Base-by-base conservation (phyloP, 2,888 invertebrate species). In the Dendrolimus pini region DNA sequence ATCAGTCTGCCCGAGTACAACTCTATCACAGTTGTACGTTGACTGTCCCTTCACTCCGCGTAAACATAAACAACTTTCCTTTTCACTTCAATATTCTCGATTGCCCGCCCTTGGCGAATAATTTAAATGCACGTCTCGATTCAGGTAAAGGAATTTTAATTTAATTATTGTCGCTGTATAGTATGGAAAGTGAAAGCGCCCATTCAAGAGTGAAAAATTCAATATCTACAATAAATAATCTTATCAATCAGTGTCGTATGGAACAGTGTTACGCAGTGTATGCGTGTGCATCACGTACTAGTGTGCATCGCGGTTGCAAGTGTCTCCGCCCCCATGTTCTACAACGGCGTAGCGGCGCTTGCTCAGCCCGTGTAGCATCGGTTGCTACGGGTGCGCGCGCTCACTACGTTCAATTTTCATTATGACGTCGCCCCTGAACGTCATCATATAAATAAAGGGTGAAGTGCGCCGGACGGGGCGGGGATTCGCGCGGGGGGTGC, bases 391-490 rank as follows among this genome's bases (percentile, higher is more conserved):
- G 63, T 62, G 64, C 65, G 69, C 66, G 47, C 41, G 54, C 42
- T 14, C n/a, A 7, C 12, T 10, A 9, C 10, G 42, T 13, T 47
- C 41, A 69, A 65, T 69, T 70, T 71, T 64, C 67, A 72, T 70
- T 73, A 75, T 84, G 83, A 83, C 83, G 81, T 82, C 75, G 78
- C 67, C 69, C 65, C 64, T 61, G 61, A 75, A 79, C 81, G 83
- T 83, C 83, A 82, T 77, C 75, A 69, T 74, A 75, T 78, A 76
- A 78, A 80, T 78, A 78, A 79, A 74, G 77, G 75, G 74, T 74
- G 72, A 66, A 67, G 74, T 74, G 65, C 65, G 63, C 65, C 67
- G 68, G 63, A 73, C 70, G 70, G 70, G 75, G 75, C 68, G 61
- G 68, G 70, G 70, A 61, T 65, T 62, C 66, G 69, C 69, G 62